Conservation (phyloP, 2,113 vertebrate genomes). For the Rhinoderma darwinii region DNA sequence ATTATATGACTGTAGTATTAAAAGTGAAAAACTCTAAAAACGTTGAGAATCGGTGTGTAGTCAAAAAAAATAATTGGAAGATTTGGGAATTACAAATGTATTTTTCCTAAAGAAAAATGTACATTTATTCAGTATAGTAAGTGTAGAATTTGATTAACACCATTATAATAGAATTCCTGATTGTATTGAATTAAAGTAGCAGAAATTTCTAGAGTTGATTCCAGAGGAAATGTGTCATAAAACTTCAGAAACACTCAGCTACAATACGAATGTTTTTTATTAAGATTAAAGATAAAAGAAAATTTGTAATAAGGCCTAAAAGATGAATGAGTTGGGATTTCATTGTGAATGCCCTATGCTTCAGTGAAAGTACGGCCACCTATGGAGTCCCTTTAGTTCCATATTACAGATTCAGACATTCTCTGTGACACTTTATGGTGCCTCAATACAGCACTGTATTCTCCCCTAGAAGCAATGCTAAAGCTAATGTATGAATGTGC, state of each 20-base stretch:
- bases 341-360: not conserved
- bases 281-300: not conserved
- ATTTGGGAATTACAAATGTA: not conserved
- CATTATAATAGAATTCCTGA: conserved; percentile 3
- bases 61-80: conserved; percentile 13
- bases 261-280: not conserved
- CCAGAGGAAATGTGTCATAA: not conserved
- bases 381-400: no score
- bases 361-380: no score
- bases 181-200: conserved; percentile 4
- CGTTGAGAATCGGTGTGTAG: not conserved
- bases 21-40: no score
- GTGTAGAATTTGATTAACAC: not conserved
- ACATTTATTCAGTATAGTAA: not conserved
- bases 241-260: not conserved
- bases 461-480: no score
- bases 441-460: no score
- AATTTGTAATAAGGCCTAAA: not conserved
- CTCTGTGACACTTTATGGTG: no score
- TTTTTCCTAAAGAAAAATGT: not conserved
- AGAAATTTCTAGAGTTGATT: not conserved
- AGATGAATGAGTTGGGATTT: not conserved
- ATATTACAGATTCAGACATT: no score
- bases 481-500: no score
- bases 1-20: no score